Evolutionary conservation across 2,797 vertebrate species (phyloP).

Genomic region (Ateles fusciceps): DNA sequence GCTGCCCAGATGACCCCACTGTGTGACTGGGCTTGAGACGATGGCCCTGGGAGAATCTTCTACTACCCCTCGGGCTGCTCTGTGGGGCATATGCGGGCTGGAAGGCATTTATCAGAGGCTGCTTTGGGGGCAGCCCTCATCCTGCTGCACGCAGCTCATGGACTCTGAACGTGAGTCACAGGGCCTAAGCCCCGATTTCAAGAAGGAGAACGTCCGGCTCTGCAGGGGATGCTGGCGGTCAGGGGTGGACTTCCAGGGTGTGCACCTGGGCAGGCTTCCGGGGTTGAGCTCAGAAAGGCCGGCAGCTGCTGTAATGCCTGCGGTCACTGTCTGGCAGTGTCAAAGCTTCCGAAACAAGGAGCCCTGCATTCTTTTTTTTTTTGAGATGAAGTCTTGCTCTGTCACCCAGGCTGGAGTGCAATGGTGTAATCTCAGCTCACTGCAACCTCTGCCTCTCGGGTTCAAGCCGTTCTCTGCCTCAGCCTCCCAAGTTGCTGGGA

Average conservation of each 20-base stretch:
- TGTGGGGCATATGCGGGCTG: rapidly evolving
- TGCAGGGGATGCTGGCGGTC: not conserved
- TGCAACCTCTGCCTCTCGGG: too few relatives aligned
- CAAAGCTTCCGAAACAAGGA: rapidly evolving
- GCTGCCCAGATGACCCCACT: not conserved
- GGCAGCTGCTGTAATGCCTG: rapidly evolving
- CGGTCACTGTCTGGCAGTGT: rapidly evolving
- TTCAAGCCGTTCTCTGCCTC: too few relatives aligned
- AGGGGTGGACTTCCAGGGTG: rapidly evolving
- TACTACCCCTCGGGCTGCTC: rapidly evolving
- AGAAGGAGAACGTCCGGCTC: rapidly evolving
- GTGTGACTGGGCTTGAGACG: rapidly evolving
- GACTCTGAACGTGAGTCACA: not conserved
- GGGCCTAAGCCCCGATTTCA: rapidly evolving
- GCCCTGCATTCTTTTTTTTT: too few relatives aligned
- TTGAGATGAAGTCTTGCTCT: too few relatives aligned
- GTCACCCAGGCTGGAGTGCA: too few relatives aligned
- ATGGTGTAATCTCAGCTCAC: too few relatives aligned
- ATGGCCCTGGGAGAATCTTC: rapidly evolving
- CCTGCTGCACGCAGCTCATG: not conserved
- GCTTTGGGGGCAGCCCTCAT: not conserved
- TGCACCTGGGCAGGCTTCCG: rapidly evolving
- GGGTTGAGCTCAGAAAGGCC: not conserved
- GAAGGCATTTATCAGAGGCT: not conserved
- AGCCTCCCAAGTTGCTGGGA: too few relatives aligned